phyloP scores from a whole-genome alignment of 2,797 vertebrate genomes.

The Danio aesculapii region DNA sequence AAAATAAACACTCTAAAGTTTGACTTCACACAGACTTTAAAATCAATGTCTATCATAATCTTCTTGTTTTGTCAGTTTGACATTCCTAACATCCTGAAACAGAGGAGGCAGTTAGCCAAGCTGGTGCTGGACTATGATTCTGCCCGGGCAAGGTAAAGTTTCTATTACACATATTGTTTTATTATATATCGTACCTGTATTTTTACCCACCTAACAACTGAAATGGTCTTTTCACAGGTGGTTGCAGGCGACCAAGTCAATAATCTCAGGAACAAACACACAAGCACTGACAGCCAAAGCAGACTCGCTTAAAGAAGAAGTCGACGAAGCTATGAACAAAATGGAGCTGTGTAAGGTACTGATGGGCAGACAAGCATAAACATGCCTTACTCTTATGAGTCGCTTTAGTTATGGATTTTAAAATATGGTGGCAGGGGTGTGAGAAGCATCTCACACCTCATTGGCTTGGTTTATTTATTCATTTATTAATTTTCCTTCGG shows the following conservation, averaged over 20 bases:
- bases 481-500: no score
- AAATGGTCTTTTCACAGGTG: constrained; percentile 77
- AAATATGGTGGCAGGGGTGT: background rate
- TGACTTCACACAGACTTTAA: no score
- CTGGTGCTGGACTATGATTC: constrained; percentile 98
- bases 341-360: constrained; percentile 97
- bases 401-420: constrained; percentile 14
- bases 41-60: background rate
- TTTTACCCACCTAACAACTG: background rate
- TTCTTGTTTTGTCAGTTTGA: constrained; percentile 81
- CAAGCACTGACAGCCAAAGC: constrained; percentile 97
- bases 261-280: constrained; percentile 95
- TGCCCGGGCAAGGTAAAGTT: constrained; percentile 88
- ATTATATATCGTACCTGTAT: background rate
- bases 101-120: constrained; percentile 95
- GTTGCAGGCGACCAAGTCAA: constrained; percentile 97
- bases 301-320: constrained; percentile 95
- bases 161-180: background rate
- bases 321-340: constrained; percentile 98
- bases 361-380: background rate
- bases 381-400: background rate
- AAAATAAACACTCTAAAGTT: no score
- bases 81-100: constrained; percentile 98
- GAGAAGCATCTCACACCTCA: background rate
- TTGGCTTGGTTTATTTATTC: background rate